Evolutionary conservation across 1,140 invertebrate species (phyloP), one percentile per base, ranked within the genome.

Genomic region (Drosophila oshimai): DNA sequence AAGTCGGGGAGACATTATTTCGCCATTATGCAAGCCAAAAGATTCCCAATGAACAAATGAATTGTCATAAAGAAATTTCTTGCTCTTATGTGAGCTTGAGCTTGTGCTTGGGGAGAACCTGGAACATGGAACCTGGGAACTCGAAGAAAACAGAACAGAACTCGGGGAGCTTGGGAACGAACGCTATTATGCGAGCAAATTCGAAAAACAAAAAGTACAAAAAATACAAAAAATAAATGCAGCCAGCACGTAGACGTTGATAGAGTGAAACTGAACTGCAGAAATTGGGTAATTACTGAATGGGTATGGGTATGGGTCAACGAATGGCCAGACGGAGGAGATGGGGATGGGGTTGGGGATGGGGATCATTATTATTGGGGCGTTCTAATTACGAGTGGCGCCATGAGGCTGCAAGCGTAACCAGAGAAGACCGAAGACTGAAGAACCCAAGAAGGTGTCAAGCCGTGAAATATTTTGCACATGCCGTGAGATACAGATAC

Each of bases 301-400:
- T 50, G 62, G 62, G 62, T 67, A n/a, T n/a, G n/a, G n/a, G n/a
- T n/a, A n/a, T n/a, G n/a, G n/a, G 41, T 5, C 22, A 22, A 22
- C 2, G 22, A 22, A 2, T 22, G 22, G 55, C 58, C 57, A 62
- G 60, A 64, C 57, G 18, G 42, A 39, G 17, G 15, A 17, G 17
- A 18, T 29, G 13, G n/a, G n/a, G n/a, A n/a, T n/a, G n/a, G n/a
- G n/a, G n/a, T n/a, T n/a, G n/a, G n/a, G n/a, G n/a, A n/a, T 31
- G 20, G 13, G 41, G 29, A 49, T 29, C 50, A 49, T 24, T 20
- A 33, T 45, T 29, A 45, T 54, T 26, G 50, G 47, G 24, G 34
- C 41, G 75, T 62, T 81, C 77, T 68, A 81, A 81, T 81, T 81
- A 81, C 77, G 47, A 39, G 10, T 79, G 76, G 76, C 78, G 78